Percentiles rank a stretch among this genome's conserved stretches.
These are phyloP conservation scores for Lycodopsis pacificus DNA, from an alignment of 2,797 vertebrate genomes.

Conservation along the genomic window DNA sequence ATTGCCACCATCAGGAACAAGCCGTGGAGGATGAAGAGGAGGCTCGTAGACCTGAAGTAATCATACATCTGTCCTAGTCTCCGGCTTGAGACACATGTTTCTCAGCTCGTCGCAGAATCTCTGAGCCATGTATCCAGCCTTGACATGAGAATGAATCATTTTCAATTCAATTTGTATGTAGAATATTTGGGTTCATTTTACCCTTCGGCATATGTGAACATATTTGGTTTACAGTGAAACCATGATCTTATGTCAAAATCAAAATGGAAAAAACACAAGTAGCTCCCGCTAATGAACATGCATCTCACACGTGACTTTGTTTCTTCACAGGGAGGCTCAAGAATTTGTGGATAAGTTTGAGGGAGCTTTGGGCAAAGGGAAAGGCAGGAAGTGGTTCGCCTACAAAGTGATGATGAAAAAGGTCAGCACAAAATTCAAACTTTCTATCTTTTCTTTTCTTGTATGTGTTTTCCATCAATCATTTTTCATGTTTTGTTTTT, in stretches of 20 bases:
- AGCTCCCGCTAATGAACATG: not conserved
- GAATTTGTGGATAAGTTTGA: slow-evolving; percentile 97
- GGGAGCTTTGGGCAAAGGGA: slow-evolving; percentile 96
- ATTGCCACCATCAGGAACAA: slow-evolving; percentile 93
- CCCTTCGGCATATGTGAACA: not conserved
- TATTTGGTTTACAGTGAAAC: not conserved
- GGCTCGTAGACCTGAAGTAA: slow-evolving; percentile 90
- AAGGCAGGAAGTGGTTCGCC: slow-evolving; percentile 92
- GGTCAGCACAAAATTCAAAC: slow-evolving; percentile 57
- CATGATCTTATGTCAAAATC: not conserved
- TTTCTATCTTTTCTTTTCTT: not conserved
- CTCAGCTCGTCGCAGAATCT: not conserved
- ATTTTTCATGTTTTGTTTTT: not conserved
- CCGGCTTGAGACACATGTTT: not conserved
- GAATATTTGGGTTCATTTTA: not conserved
- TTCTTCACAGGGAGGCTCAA: slow-evolving; percentile 90
- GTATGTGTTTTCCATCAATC: not conserved
- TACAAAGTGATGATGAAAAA: slow-evolving; percentile 95
- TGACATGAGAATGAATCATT: not conserved
- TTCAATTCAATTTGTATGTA: not conserved
- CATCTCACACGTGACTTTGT: slow-evolving; percentile 1
- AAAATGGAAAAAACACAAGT: too few relatives aligned
- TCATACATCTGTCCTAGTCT: not conserved
- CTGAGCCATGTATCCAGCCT: not conserved
- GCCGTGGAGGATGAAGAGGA: slow-evolving; percentile 95